Conservation (phyloP, 2,888 invertebrate genomes). For the Cataglyphis altisquamis region DNA sequence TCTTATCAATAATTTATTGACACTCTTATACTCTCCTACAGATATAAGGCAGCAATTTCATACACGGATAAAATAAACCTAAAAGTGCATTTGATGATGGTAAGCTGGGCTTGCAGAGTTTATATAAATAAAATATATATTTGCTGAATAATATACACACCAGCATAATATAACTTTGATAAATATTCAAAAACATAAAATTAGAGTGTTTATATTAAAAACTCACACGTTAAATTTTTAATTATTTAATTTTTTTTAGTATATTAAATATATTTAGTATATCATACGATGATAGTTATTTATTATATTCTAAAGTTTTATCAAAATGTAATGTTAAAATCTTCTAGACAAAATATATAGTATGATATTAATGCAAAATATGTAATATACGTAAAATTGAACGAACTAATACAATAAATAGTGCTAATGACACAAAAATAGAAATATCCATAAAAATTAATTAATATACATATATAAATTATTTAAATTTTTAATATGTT, state of each 20-base stretch:
- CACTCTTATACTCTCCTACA: slow-evolving; percentile 71
- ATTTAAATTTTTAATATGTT: not conserved
- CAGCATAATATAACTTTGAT: slow-evolving; percentile 68
- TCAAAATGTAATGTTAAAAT: slow-evolving; percentile 1
- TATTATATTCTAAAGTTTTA: slow-evolving; percentile 4
- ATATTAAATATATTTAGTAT: too few relatives aligned
- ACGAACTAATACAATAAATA: not conserved
- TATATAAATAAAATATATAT: slow-evolving; percentile 71
- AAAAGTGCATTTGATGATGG: slow-evolving; percentile 75
- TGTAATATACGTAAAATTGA: not conserved
- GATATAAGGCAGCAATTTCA: slow-evolving; percentile 74
- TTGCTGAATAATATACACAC: slow-evolving; percentile 71
- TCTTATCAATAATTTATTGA: slow-evolving; percentile 74
- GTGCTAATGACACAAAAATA: not conserved
- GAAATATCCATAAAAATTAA: not conserved
- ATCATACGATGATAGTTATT: not conserved
- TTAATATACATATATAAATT: not conserved
- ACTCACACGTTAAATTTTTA: slow-evolving; percentile 26
- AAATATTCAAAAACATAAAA: slow-evolving; percentile 55
- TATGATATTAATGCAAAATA: not conserved
- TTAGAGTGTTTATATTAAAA: slow-evolving; percentile 40
- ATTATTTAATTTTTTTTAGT: not conserved
- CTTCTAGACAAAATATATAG: not conserved
- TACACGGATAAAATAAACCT: slow-evolving; percentile 63
- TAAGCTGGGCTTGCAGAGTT: slow-evolving; percentile 79